phyloP scores from a whole-genome alignment of 2,797 vertebrate species.

The Sphenopsis melanotis region DNA sequence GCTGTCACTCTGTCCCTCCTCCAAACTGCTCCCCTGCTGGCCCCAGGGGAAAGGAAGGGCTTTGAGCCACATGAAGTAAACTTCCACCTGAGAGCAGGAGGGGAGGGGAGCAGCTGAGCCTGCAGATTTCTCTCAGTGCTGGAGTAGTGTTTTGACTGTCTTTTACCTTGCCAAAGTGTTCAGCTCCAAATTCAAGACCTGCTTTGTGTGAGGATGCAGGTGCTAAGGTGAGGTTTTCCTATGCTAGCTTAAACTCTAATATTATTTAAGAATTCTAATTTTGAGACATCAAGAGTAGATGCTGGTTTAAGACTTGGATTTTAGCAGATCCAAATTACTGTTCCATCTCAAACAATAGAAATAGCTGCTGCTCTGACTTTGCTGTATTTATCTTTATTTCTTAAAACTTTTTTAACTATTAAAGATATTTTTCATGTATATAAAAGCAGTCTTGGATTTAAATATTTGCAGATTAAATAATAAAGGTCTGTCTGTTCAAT shows the following conservation, averaged over 20 bases:
- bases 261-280: neutral
- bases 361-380: neutral
- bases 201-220: neutral
- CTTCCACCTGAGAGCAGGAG: neutral
- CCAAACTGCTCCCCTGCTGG: neutral
- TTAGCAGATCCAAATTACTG: neutral
- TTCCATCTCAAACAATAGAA: neutral
- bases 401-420: slow-evolving; percentile 38
- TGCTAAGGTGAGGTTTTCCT: neutral
- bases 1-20: neutral
- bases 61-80: neutral
- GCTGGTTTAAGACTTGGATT: neutral
- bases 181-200: neutral
- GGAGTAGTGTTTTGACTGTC: neutral
- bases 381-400: slow-evolving; percentile 23
- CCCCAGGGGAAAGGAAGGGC: neutral
- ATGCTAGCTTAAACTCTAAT: neutral
- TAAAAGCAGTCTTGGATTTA: neutral
- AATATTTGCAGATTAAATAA: neutral
- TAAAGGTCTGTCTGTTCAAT: neutral
- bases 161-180: neutral
- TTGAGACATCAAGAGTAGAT: neutral
- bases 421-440: slow-evolving; percentile 14
- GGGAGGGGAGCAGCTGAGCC: neutral
- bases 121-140: neutral